These are phyloP conservation scores for Nasua narica DNA, from an alignment of 2,797 vertebrate species.

Conservation along the genomic window DNA sequence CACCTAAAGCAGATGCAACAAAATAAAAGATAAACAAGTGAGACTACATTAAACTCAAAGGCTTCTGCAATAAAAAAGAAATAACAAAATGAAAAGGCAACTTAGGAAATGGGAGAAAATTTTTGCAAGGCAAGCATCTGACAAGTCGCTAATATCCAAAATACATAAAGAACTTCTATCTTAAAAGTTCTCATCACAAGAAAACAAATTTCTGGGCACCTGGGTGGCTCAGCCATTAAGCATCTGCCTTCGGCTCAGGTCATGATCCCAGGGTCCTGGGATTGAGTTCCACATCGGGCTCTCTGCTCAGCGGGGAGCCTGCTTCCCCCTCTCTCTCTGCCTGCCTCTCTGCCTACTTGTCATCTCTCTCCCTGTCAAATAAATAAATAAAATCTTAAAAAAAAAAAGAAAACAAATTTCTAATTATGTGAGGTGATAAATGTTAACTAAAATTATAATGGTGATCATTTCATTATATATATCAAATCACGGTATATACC, in stretches of 20 bases:
- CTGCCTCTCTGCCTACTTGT: too few relatives aligned
- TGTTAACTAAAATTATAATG: background rate
- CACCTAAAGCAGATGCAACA: background rate
- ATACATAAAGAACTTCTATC: background rate
- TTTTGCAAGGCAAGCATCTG: background rate
- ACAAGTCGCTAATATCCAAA: background rate
- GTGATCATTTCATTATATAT: background rate
- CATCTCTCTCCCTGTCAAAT: too few relatives aligned
- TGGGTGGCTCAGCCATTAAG: too few relatives aligned
- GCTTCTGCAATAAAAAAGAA: background rate
- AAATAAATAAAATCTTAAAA: too few relatives aligned
- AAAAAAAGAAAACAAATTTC: background rate
- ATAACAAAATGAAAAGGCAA: background rate
- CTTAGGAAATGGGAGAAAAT: background rate
- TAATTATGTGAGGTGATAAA: background rate
- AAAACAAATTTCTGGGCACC: background rate
- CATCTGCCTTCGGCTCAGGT: too few relatives aligned
- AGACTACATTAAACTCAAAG: background rate
- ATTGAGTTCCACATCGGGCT: too few relatives aligned
- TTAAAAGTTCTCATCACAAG: background rate
- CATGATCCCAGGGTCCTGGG: too few relatives aligned
- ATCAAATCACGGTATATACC: background rate
- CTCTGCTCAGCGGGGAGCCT: too few relatives aligned
- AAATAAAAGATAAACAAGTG: background rate
- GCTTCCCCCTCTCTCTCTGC: too few relatives aligned